Base-by-base conservation (phyloP, 2,113 vertebrate species). In the Lepisosteus oculatus region DNA sequence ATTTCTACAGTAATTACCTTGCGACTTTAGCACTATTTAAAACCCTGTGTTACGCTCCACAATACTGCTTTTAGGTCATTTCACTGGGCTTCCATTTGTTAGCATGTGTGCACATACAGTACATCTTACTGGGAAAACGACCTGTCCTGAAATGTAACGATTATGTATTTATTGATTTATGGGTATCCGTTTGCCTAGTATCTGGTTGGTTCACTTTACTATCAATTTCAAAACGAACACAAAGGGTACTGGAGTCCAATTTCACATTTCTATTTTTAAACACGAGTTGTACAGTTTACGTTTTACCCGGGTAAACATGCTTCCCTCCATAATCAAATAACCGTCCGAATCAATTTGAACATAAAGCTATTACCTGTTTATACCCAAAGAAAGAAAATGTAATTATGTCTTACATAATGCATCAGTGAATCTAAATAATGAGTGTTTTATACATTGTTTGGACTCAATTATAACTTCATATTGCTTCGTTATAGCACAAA, bases 381-480 rank as follows among this genome's bases (percentile, higher is more conserved):
- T 51, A 67, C 55, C 65, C 55, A 45, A 72, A 55, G 17, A 55
- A 3, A 8, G 14, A 67, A 57, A 72, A 15, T 65, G 8, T 15
- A 56, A 12, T 13, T 44, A 42, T 55, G 56, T 61, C 29, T 51
- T 29, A 61, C n/a, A 51, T 43, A 54, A 61, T 44, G n/a, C 54
- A 66, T 12, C 4, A 67, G 13, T 43, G 43, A 15, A 6, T 67
- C 67, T 14, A 13, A 45, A 51, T 63, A 17, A 17, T 44, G 64
- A n/a, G 47, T 51, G 47, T 51, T 9, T 72, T 17, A 59, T 47
- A 55, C 55, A 55, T 51, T 67, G 44, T 54, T 72, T 72, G 14
- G 55, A 59, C 9, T 67, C 11, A 43, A 67, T 61, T 72, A 72
- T 51, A 56, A 61, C 55, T 67, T 61, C 65, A 67, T 59, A 42